phyloP scores from a whole-genome alignment of 2,888 invertebrate species.

The Sinotaia quadrata region DNA sequence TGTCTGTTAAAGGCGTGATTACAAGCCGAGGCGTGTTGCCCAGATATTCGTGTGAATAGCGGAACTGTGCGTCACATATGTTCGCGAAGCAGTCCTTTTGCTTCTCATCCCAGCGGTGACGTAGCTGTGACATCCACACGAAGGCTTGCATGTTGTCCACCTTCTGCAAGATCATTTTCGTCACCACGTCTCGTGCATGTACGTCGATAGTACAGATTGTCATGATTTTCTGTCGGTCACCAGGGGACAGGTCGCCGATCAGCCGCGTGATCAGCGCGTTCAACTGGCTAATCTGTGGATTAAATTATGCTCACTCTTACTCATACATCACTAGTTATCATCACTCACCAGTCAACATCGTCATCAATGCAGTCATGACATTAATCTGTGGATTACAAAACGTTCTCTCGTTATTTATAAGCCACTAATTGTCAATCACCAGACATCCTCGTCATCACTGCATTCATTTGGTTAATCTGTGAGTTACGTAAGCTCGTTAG shows the following conservation, averaged over 20 bases:
- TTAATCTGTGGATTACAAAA: no score
- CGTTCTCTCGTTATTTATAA: no score
- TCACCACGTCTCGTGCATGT: constrained; percentile 94
- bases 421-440: no score
- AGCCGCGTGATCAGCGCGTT: constrained; percentile 90
- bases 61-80: constrained; percentile 96
- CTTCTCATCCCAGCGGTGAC: constrained; percentile 91
- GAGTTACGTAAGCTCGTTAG: no score
- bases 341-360: no score
- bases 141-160: constrained; percentile 73
- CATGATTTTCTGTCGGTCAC: constrained; percentile 97
- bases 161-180: constrained; percentile 91
- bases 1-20: constrained; percentile 93
- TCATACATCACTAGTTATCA: no score
- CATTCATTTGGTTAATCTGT: no score
- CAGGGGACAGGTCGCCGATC: constrained; percentile 88
- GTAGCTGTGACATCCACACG: constrained; percentile 77
- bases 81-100: constrained; percentile 94
- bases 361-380: no score
- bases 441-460: no score
- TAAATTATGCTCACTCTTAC: no score
- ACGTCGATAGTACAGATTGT: constrained; percentile 94
- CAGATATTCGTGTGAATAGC: constrained; percentile 94
- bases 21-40: constrained; percentile 96
- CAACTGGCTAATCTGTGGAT: constrained; percentile 82